These are phyloP conservation scores for Lamproptera curius DNA, from an alignment of 2,888 invertebrate genomes.

Conservation along the genomic window DNA sequence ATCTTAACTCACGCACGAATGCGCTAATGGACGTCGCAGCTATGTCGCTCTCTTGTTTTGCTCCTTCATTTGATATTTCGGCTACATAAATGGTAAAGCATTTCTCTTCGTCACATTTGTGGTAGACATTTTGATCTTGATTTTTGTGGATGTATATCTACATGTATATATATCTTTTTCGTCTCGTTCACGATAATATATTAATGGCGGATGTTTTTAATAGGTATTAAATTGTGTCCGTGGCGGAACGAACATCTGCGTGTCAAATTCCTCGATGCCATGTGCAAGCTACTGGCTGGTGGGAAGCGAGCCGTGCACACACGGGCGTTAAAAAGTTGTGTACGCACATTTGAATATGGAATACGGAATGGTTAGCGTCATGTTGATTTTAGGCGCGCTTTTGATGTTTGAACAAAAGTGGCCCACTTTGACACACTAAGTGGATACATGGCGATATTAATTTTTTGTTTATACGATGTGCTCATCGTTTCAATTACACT, in stretches of 20 bases:
- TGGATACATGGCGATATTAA: background rate
- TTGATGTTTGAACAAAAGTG: constrained; percentile 13
- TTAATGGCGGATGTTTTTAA: constrained; percentile 47
- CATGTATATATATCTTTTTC: background rate
- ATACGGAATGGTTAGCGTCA: constrained; percentile 32
- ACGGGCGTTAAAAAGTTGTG: constrained; percentile 42
- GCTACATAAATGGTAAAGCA: constrained; percentile 7
- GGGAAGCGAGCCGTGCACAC: constrained; percentile 69
- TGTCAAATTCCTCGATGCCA: constrained; percentile 74
- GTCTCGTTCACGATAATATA: background rate
- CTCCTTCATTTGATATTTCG: constrained; percentile 27
- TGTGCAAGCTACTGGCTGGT: constrained; percentile 67
- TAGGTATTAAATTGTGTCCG: constrained; percentile 65
- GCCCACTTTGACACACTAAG: constrained; percentile 29
- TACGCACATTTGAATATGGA: constrained; percentile 4
- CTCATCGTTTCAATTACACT: too few relatives aligned
- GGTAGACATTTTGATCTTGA: background rate
- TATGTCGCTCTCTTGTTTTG: constrained; percentile 38
- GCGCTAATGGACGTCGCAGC: constrained; percentile 44
- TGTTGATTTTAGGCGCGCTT: constrained; percentile 20
- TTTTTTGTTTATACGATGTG: background rate
- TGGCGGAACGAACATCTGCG: constrained; percentile 72
- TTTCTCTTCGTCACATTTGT: background rate
- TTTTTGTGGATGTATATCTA: too few relatives aligned
- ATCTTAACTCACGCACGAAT: constrained; percentile 39